Conservation (phyloP, 2,888 invertebrate genomes). For the Trissolcus japonicus region DNA sequence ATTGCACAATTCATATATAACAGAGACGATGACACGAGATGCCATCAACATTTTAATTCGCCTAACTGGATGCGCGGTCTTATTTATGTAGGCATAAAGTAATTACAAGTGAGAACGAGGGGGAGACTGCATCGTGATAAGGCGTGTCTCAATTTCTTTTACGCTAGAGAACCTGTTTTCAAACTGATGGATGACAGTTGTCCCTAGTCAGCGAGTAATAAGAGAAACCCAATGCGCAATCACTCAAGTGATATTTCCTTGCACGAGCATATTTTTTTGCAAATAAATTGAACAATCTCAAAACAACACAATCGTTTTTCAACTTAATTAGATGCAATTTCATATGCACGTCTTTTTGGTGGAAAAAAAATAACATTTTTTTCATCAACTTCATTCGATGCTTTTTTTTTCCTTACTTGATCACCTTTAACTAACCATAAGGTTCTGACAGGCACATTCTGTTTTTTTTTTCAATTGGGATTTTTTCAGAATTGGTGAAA, state of each 20-base stretch:
- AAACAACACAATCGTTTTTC: background rate
- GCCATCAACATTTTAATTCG: conserved; percentile 49
- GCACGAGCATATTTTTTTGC: conserved; percentile 3
- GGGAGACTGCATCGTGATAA: conserved; percentile 51
- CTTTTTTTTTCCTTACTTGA: no score
- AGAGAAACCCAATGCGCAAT: conserved; percentile 48
- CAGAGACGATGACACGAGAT: conserved; percentile 22
- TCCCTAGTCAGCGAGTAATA: conserved; percentile 50
- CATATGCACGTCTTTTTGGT: no score
- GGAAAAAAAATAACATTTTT: no score
- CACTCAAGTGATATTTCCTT: conserved; percentile 52
- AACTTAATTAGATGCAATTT: background rate
- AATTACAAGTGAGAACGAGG: conserved; percentile 68
- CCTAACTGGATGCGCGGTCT: conserved; percentile 44
- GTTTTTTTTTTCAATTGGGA: background rate
- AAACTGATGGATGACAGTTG: conserved; percentile 58
- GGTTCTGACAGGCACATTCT: background rate
- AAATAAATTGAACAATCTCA: no score
- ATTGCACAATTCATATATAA: conserved; percentile 31
- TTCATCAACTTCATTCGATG: no score
- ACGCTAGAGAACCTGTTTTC: conserved; percentile 66
- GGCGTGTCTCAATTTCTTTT: conserved; percentile 52
- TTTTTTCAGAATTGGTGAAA: background rate
- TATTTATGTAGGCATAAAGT: conserved; percentile 67
- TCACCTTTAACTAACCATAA: no score